These are phyloP conservation scores for Poecile atricapillus DNA, from an alignment of 2,113 vertebrate species.

Conservation along the genomic window DNA sequence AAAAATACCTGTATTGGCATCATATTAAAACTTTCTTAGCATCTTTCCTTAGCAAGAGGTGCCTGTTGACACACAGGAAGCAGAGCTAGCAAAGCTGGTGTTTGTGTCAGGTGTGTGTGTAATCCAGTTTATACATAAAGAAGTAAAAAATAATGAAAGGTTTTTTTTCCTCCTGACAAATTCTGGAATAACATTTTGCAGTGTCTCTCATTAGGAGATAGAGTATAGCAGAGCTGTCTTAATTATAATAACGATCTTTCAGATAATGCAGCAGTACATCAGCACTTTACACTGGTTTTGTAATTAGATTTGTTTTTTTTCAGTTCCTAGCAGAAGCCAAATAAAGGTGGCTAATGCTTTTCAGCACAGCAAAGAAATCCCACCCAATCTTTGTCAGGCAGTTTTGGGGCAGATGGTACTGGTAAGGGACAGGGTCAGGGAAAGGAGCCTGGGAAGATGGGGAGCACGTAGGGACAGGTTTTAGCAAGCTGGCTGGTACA, in stretches of 20 bases:
- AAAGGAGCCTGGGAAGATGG: not conserved
- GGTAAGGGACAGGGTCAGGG: rapidly evolving
- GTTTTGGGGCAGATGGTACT: not conserved
- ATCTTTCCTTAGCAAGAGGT: not conserved
- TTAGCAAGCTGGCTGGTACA: not conserved
- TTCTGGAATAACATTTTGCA: not conserved
- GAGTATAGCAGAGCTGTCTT: conserved; percentile 19
- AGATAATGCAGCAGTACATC: conserved; percentile 22
- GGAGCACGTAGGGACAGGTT: not conserved
- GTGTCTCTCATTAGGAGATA: conserved; percentile 35
- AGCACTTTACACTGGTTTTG: not conserved
- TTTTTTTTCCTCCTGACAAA: not conserved
- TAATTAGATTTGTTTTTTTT: conserved; percentile 46
- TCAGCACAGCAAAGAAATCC: not conserved
- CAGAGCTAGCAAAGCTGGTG: not conserved
- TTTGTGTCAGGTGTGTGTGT: not conserved
- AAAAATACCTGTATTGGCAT: not conserved
- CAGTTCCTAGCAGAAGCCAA: not conserved
- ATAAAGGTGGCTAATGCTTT: not conserved
- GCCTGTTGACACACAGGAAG: not conserved
- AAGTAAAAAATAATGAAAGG: not conserved
- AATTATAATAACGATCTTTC: conserved; percentile 57
- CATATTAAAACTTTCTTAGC: not conserved
- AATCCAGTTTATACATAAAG: not conserved
- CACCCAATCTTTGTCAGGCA: not conserved